Base-by-base conservation (phyloP, 2,113 vertebrate species). In the Osmerus eperlanus region DNA sequence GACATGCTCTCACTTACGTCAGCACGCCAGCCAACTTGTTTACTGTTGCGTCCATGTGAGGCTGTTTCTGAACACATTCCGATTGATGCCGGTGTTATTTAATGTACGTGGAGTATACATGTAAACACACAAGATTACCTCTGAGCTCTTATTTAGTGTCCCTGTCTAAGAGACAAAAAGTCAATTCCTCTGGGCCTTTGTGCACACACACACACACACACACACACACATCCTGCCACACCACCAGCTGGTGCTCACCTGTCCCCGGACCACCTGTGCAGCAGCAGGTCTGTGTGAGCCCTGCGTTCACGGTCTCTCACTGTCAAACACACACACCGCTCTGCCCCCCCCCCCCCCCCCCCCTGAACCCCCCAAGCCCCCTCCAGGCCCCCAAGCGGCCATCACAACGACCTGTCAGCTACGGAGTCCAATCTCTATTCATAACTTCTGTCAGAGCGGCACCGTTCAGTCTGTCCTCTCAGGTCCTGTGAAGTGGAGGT, bases 371-470 rank as follows among this genome's bases (percentile, higher is more conserved):
- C 32, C 41, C 63, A 23, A 23, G 23, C 23, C 23, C 23, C 18
- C 53, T 71, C 23, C 51, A 73, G 65, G 73, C 36, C 52, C 62
- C 72, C 4, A 6, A 76, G 80, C 67, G 6, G 74, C 82, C 80
- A 54, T 84, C 84, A 83, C 70, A 59, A 15, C 59, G 68, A 51
- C 75, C 78, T 83, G 84, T 83, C 86, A 80, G 62, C 84, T 70
- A 84, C 83, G 72, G 74, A 63, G 68, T 81, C 76, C 4, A 75
- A 86, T 87, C 78, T 84, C 83, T 84, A 82, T 86, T 88, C 81
- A 81, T 84, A 84, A 84, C 83, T 81, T 79, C 79, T 85, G 82
- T 88, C 85, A 88, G 72, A 85, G 83, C 78, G n/a, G 62, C 14
- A 0, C n/a, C 28, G 64, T 71, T 76, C 71, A 65, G 21, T 68